Conservation (phyloP, 2,888 invertebrate species). For the Monoplex corrugatus region DNA sequence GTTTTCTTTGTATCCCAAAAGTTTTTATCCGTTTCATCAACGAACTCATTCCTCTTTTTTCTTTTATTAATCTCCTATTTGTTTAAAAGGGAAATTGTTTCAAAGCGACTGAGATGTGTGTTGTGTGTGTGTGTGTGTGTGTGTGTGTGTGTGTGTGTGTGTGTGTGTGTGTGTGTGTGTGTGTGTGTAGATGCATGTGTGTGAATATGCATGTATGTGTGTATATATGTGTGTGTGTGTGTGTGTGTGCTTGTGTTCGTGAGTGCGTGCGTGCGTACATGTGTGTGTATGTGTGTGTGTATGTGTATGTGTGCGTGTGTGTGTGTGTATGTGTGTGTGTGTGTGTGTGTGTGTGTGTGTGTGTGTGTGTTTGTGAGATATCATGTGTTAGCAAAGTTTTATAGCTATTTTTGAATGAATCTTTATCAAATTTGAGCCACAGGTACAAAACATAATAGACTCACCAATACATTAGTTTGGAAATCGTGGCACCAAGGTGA, state of each 20-base stretch:
- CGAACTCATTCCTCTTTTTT: not conserved
- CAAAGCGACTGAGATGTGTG: no score
- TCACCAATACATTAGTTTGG: no score
- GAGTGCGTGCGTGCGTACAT: not conserved
- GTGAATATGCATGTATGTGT: not conserved
- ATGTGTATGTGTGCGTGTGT: not conserved
- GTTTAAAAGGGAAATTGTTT: no score
- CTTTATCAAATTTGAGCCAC: no score
- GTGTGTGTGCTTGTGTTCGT: no score
- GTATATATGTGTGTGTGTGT: not conserved
- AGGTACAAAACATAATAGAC: no score
- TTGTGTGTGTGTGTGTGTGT: not conserved
- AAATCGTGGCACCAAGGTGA: no score
- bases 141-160: not conserved
- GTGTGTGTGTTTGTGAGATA: not conserved
- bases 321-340: no score
- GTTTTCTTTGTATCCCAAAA: not conserved
- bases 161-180: conserved; percentile 24
- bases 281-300: not conserved
- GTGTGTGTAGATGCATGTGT: not conserved
- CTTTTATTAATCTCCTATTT: not conserved
- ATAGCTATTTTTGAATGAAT: no score
- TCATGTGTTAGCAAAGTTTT: no score
- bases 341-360: not conserved
- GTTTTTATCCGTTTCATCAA: not conserved